Evolutionary conservation across 2,113 vertebrate genomes (phyloP).

Genomic region (Ia io): DNA sequence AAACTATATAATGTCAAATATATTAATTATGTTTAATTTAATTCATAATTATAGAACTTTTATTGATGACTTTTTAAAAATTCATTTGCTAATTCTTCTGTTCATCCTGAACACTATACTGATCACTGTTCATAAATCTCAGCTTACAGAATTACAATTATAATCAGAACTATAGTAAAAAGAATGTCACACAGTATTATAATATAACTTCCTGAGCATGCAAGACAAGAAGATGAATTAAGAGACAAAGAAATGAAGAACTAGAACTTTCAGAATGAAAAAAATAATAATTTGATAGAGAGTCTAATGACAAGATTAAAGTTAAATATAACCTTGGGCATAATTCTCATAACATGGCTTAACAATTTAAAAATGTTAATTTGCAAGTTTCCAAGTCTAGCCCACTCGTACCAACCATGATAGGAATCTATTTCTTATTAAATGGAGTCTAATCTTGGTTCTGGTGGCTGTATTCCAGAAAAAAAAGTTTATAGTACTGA

Average conservation of each 20-base stretch:
- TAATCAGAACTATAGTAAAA: not conserved
- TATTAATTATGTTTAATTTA: not conserved
- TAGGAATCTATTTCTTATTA: not conserved
- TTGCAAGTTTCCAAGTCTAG: not conserved
- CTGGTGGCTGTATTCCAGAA: not conserved
- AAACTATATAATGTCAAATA: not conserved
- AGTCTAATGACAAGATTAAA: slow-evolving; percentile 53
- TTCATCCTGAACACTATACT: not conserved
- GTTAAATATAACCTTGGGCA: slow-evolving; percentile 47
- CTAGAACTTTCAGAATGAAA: slow-evolving; percentile 31
- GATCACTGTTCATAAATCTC: not conserved
- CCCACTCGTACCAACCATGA: not conserved
- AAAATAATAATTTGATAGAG: slow-evolving; percentile 50
- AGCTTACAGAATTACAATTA: not conserved
- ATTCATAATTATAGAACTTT: not conserved
- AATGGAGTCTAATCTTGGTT: not conserved
- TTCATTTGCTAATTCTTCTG: not conserved
- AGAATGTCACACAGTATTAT: not conserved
- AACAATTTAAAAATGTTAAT: slow-evolving; percentile 40
- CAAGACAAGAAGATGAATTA: slow-evolving; percentile 37
- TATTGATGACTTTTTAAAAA: not conserved
- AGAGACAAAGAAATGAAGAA: slow-evolving; percentile 33
- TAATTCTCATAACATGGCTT: slow-evolving; percentile 29
- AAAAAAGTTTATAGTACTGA: not conserved
- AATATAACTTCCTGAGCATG: slow-evolving; percentile 42